Base-by-base conservation (phyloP, 2,113 vertebrate genomes). In the Typhlomys cinereus region DNA sequence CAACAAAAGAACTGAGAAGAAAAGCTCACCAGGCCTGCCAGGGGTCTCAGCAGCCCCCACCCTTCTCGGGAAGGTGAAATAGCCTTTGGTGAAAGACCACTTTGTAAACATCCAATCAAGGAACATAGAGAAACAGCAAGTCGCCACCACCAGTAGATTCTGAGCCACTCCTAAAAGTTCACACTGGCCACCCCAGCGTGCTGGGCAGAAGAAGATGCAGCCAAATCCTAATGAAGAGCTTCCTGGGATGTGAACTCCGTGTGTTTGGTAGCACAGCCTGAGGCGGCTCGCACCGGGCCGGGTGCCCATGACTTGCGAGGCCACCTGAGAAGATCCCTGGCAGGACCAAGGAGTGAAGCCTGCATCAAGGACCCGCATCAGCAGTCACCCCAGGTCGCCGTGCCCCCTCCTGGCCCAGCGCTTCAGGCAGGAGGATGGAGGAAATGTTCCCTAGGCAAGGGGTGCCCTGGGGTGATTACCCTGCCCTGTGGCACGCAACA, bases 201-300 rank as follows among this genome's bases (percentile, higher is more conserved):
- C 96, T 96, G 88, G 96, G 71, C 0, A 90, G 93, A 0, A 95
- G 95, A 76, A 97, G 97, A 90, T 94, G 96, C n/a, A 97, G 85
- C 25, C 94, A 27, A 27, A 20, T 7, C 7, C 94, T 94, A 85
- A 0, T 1, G 25, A 85, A 52, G 12, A 23, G 13, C 7, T 0
- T 14, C 0, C 1, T 50, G 20, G 20, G 48, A 54, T 73, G 27
- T 25, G n/a, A 36, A 7, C 9, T 66, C n/a, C 27, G 5, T 25
- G 8, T 52, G 9, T 57, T 20, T 39, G 7, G 10, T 39, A 11
- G 75, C 29, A 64, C 11, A 50, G 34, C n/a, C 54, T 61, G 27
- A 34, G 41, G 17, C 13, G 25, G 57, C 57, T 29, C 5, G 39
- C 2, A 17, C 10, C 25, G 46, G 48, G n/a, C 21, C 27, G 85